Base-by-base conservation (phyloP, 2,113 vertebrate species). In the Saccopteryx bilineata region DNA sequence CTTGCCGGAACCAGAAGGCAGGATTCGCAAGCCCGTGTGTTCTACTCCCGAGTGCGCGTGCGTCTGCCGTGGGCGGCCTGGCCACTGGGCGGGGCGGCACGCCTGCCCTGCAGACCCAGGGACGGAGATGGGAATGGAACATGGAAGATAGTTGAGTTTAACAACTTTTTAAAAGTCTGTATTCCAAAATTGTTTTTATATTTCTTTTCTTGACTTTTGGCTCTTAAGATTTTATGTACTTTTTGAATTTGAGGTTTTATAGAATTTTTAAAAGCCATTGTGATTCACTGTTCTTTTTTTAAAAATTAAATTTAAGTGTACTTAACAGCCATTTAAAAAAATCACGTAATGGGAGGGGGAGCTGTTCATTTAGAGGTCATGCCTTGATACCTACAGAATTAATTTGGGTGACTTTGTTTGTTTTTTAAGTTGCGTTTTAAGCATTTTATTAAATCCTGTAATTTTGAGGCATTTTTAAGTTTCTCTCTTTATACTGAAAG, bases 321-420 rank as follows among this genome's bases (percentile, higher is more conserved):
- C 96, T 87, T 94, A 60, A 65, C 75, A 75, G 86, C 33, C 48
- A 92, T 95, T 97, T 76, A 50, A 66, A 96, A 91, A 66, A 93
- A 54, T 95, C 48, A 96, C 9, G 1, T 87, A 76, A 87, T n/a
- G 90, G 69, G n/a, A 54, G 54, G 83, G 86, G 50, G 71, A 33
- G 24, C 66, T 97, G 92, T 84, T 87, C 95, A 96, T 89, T 96
- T 52, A 95, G 7, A 97, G n/a, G 19, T 80, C 13, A 50, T 69
- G 46, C 13, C 88, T 96, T 95, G 83, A 97, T 68, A 63, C 26
- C 15, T 60, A 54, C 87, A 94, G 9, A 72, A 92, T 90, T 92
- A 68, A 79, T 69, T 87, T 91, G 69, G 48, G 31, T 63, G 90
- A 28, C 28, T 71, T 80, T 71, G 15, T n/a, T 92, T 90, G 79